Evolutionary conservation across 2,888 invertebrate genomes (phyloP).

Genomic region (Drosophila mettleri): DNA sequence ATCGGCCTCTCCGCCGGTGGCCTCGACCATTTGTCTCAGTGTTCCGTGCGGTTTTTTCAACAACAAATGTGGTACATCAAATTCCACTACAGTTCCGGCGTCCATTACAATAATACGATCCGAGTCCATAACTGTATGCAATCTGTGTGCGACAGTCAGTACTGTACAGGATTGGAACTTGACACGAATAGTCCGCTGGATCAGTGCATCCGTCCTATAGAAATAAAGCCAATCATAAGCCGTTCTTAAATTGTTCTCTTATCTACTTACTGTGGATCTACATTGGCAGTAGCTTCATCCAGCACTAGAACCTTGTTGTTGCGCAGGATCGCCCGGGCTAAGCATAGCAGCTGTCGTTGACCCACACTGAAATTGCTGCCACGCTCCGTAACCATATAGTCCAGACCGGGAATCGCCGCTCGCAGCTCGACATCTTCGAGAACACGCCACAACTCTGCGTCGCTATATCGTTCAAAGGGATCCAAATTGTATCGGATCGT

Average conservation of each 20-base stretch:
- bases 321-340: conserved; percentile 88
- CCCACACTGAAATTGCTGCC: conserved; percentile 89
- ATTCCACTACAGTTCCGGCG: conserved; percentile 90
- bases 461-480: conserved; percentile 86
- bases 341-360: conserved; percentile 88
- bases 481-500: conserved; percentile 88
- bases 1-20: conserved; percentile 87
- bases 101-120: conserved; percentile 95
- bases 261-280: conserved; percentile 87
- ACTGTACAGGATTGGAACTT: conserved; percentile 94
- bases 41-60: conserved; percentile 87
- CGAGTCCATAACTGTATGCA: conserved; percentile 97
- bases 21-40: conserved; percentile 89
- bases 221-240: too few relatives aligned
- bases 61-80: conserved; percentile 89
- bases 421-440: conserved; percentile 86
- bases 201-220: conserved; percentile 90
- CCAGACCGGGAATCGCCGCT: conserved; percentile 85
- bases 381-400: conserved; percentile 86
- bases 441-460: conserved; percentile 83
- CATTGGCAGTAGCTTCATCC: conserved; percentile 90
- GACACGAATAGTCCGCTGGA: conserved; percentile 92
- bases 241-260: too few relatives aligned
- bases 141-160: conserved; percentile 94
- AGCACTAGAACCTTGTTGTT: conserved; percentile 88